These are phyloP conservation scores for Helicorthomorpha holstii DNA, from an alignment of 1,140 invertebrate species.

Conservation along the genomic window DNA sequence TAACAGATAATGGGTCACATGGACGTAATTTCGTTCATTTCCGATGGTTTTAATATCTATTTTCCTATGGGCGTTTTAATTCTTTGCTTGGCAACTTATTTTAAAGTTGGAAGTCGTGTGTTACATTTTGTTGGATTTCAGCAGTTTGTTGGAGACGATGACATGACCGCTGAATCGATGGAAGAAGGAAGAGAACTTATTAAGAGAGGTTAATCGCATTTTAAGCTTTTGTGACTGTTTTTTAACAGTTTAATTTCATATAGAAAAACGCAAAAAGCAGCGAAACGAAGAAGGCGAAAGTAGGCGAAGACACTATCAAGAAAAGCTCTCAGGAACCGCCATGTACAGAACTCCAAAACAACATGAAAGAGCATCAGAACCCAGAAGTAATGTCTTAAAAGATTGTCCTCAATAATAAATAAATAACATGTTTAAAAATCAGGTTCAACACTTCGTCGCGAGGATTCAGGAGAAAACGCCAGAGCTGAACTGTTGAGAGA, in stretches of 20 bases:
- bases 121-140: conserved; percentile 79
- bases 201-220: conserved; percentile 63
- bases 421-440: no score
- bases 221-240: no score
- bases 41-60: conserved; percentile 97
- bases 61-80: conserved; percentile 93
- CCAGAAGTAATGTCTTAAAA: background rate
- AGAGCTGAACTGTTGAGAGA: conserved; percentile 39
- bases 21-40: conserved; percentile 93
- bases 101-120: conserved; percentile 75
- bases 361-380: background rate
- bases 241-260: no score
- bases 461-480: conserved; percentile 38
- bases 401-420: no score
- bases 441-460: no score
- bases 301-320: conserved; percentile 48
- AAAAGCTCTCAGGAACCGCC: conserved; percentile 33
- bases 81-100: conserved; percentile 87
- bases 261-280: conserved; percentile 62
- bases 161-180: conserved; percentile 77
- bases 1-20: conserved; percentile 99
- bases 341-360: conserved; percentile 1
- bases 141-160: conserved; percentile 86
- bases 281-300: conserved; percentile 56
- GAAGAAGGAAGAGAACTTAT: conserved; percentile 84